Base-by-base conservation (phyloP, 1,140 invertebrate species). In the Leptinotarsa lineolata region DNA sequence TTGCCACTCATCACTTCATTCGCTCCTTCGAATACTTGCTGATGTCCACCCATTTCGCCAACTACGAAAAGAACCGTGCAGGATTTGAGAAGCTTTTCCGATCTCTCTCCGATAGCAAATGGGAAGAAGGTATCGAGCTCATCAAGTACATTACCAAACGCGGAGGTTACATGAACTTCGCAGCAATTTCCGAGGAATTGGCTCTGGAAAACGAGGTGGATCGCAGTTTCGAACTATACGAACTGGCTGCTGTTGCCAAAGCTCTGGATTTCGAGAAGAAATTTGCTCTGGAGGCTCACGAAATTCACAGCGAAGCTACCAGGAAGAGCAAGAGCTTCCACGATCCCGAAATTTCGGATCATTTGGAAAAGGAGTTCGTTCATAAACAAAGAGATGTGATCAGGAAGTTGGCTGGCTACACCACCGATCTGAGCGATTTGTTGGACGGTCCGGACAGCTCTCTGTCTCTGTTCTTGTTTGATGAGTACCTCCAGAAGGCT, bases 11-110 rank as follows among this genome's bases (percentile, higher is more conserved):
- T 15, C 90, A 94, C 76, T 84, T 95, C 64, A 86, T 88, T 46
- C 85, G 88, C 16, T 94, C 92, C 13, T 93, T 91, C 74, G 89
- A 94, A 71, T 94, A 91, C 76, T 85, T 95, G 16, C 82, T 94
- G 3, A 88, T 93, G 84, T 89, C 92, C 11, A 90, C 91, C 2
- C 89, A 93, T 83, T 95, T 93, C 84, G 91, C 90, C 65, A 93
- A 92, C 78, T 94, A 91, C 82, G 88, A 92, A 79, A 89, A 89
- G 64, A 91, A 93, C 83, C 87, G 94, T 54, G 87, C 87, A 44
- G 94, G 94, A 13, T 95, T 95, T 84, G 88, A 89, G 76, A 90
- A 89, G 80, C 84, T 94, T 13, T 94, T 93, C 84, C 87, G 89
- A 68, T 89, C 90, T 76, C 81, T 93, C 11, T 92, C 93, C 3